Evolutionary conservation across 2,888 invertebrate genomes (phyloP).

Genomic region (Therioaphis trifolii): DNA sequence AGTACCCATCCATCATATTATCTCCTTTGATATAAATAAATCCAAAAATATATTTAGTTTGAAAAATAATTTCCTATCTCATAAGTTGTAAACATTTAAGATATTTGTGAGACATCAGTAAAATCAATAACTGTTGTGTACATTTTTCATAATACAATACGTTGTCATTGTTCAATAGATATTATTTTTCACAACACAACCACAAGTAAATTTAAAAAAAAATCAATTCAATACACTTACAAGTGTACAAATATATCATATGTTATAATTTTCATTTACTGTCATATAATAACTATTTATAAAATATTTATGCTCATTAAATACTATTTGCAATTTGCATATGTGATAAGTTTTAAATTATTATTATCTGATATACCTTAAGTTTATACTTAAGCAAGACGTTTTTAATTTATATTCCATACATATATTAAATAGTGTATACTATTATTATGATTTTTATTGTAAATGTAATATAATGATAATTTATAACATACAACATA

Average conservation of each 20-base stretch:
- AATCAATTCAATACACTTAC: too few species aligned
- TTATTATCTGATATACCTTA: too few species aligned
- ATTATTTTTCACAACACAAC: slow-evolving; percentile 14
- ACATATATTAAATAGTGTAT: neutral
- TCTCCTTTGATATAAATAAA: neutral
- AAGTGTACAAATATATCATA: too few species aligned
- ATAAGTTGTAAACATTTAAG: neutral
- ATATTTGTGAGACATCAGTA: neutral
- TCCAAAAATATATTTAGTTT: too few species aligned
- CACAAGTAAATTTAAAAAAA: too few species aligned
- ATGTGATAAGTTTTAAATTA: too few species aligned
- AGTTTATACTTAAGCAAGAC: too few species aligned
- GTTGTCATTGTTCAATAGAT: slow-evolving; percentile 17
- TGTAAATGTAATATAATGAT: slow-evolving; percentile 7
- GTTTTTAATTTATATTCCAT: slow-evolving; percentile 18
- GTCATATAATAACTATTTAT: slow-evolving; percentile 26
- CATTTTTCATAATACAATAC: neutral
- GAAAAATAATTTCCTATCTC: neutral
- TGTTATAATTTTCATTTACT: slow-evolving; percentile 17
- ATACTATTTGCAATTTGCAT: slow-evolving; percentile 42
- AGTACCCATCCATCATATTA: neutral
- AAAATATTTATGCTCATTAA: slow-evolving; percentile 44
- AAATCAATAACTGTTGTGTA: neutral
- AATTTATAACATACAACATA: slow-evolving; percentile 30
- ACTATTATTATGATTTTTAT: slow-evolving; percentile 1